Evolutionary conservation across 2,797 vertebrate genomes (phyloP), one percentile per base, ranked within the genome.

Genomic region (Liasis olivaceus): DNA sequence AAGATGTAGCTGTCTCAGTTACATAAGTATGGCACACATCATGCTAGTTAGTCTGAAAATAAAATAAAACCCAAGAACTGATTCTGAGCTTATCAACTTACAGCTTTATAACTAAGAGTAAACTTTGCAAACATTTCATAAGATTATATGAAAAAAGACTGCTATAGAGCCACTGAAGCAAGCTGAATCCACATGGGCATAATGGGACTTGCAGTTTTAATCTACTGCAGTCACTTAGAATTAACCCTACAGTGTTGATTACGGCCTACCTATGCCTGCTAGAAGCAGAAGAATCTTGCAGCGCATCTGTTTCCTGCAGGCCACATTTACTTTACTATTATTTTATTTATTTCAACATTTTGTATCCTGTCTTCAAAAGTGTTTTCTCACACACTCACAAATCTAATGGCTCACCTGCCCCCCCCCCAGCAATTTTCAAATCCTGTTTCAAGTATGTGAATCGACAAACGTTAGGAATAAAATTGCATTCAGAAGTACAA

Each of bases 111-210:
- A 97, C 87, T 87, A 92, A 90, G 28, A 60, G 22, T 42, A 90
- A 94, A 92, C 93, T 92, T 90, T 94, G 95, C 58, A 15, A 95
- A 95, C 77, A 94, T 90, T 93, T 95, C 66, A 62, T 90, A 93
- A 60, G 64, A 85, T 31, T 66, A 96, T 93, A 95, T 66, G 87
- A 97, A 93, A 36, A 95, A 72, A 95, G 91, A 72, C 90, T 94
- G 92, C 91, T 66, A 93, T 0, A 91, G 31, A 1, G 0, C 51
- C 54, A 64, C 0, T 89, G 51, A 47, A 54, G 85, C 56, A 85
- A 86, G 56, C 56, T 59, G 5, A 86, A 60, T 87, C 9, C 36
- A 89, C 89, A 22, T 90, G 91, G 42, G 47, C 5, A 15, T 47
- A 86, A 90, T 31, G 56, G n/a, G 84, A 51, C 64, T 60, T 87